phyloP scores from a whole-genome alignment of 2,797 vertebrate species.

The Lacerta viridis region DNA sequence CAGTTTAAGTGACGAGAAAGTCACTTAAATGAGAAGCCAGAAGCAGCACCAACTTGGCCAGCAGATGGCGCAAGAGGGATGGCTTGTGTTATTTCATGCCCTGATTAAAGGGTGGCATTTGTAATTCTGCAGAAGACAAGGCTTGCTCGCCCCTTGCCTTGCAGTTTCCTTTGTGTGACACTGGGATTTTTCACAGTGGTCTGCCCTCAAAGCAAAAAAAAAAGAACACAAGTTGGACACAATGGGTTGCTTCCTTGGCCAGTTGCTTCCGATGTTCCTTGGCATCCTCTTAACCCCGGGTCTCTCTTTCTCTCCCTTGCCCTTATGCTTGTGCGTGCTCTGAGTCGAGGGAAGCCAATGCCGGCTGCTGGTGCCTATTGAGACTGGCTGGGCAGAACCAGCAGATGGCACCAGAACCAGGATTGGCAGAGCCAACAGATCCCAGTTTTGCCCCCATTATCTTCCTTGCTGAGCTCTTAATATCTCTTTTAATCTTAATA shows the following conservation, averaged over 20 bases:
- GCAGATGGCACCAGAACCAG: too few species aligned
- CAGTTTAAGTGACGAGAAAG: background rate
- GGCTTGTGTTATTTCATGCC: background rate
- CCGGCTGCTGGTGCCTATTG: too few species aligned
- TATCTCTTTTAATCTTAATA: too few species aligned
- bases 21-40: background rate
- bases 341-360: too few species aligned
- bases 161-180: background rate
- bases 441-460: too few species aligned
- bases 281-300: background rate
- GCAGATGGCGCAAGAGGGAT: constrained; percentile 66
- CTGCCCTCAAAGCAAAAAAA: too few species aligned
- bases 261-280: background rate
- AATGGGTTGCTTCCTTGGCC: background rate
- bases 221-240: background rate
- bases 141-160: rapidly evolving
- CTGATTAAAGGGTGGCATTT: background rate
- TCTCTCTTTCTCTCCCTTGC: background rate
- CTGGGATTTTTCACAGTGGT: background rate
- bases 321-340: background rate
- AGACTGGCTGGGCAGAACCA: too few species aligned
- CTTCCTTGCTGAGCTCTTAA: too few species aligned
- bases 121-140: background rate
- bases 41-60: background rate
- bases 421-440: too few species aligned